Base-by-base conservation (phyloP, 2,113 vertebrate species). In the Cephalopholis sonnerati region DNA sequence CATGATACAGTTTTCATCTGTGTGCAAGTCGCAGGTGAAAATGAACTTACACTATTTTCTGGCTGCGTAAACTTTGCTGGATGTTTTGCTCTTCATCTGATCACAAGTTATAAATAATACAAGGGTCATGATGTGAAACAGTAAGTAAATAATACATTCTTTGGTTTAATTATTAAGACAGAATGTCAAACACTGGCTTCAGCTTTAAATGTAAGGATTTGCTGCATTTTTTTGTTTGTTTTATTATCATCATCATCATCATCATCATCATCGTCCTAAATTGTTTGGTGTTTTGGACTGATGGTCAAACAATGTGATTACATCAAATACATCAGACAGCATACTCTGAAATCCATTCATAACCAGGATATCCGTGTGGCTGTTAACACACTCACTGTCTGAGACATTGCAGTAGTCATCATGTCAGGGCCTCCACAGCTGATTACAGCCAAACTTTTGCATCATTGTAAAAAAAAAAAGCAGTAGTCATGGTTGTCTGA, bases 401-500 rank as follows among this genome's bases (percentile, higher is more conserved):
- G 15, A 25, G 62, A 44, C 62, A 7, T 13, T 3, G 32, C 7
- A 25, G 15, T 22, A 64, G 20, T 24, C 10, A 17, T 73, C 68
- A 73, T 9, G 59, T 57, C 53, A 16, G 18, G 20, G 20, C 20
- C 15, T 72, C 18, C 55, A 22, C 27, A 57, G 39, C 41, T 22
- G 48, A 29, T 39, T 63, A 39, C 59, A 68, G 55, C 39, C 39
- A 25, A 20, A 18, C 16, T 15, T 63, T 24, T 0, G 39, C 29
- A 58, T 16, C 63, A 20, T 12, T 63, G 32, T 4, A 41, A 41
- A 41, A 36, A 44, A 20, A 24, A 22, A 20, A n/a, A 22, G 27
- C 44, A 0, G 15, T 2, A n/a, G 67, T 67, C 58, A 46, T 29
- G 64, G 59, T 9, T 77, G 55, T 73, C 70, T 73, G 66, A 70